Conservation (phyloP, 2,113 vertebrate genomes). For the Muntiacus muntjak region DNA sequence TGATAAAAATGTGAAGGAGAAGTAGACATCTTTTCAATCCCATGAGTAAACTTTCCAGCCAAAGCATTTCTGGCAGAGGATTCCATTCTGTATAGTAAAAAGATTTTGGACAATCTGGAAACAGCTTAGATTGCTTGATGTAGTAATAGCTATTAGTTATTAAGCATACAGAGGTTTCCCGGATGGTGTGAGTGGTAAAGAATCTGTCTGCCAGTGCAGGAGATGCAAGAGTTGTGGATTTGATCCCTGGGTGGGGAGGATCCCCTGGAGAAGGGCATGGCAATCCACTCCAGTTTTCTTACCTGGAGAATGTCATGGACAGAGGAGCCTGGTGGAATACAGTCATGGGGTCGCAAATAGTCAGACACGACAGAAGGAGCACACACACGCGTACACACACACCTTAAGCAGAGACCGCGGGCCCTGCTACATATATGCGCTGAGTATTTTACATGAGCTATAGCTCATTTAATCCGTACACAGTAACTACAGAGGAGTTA, state of each 20-base stretch:
- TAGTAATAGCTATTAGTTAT: neutral
- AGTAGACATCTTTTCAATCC: neutral
- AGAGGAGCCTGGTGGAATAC: neutral
- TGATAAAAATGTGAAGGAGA: neutral
- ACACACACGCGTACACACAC: neutral
- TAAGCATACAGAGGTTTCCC: neutral
- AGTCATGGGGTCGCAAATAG: neutral
- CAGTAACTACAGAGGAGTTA: neutral
- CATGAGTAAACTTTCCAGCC: neutral
- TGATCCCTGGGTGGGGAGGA: neutral
- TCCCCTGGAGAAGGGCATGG: neutral
- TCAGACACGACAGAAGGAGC: neutral
- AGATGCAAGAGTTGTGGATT: neutral
- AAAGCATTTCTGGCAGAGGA: neutral
- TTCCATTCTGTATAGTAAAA: neutral
- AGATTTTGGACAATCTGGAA: neutral
- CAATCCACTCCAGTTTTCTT: neutral
- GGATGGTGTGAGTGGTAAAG: neutral
- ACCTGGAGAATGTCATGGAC: neutral
- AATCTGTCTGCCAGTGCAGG: neutral
- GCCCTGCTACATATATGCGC: neutral
- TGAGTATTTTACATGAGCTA: neutral
- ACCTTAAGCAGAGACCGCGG: neutral
- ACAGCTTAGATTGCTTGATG: neutral
- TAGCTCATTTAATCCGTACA: neutral